Evolutionary conservation across 2,888 invertebrate species (phyloP), one percentile per base, ranked within the genome.

Genomic region (Prenolepis imparis): DNA sequence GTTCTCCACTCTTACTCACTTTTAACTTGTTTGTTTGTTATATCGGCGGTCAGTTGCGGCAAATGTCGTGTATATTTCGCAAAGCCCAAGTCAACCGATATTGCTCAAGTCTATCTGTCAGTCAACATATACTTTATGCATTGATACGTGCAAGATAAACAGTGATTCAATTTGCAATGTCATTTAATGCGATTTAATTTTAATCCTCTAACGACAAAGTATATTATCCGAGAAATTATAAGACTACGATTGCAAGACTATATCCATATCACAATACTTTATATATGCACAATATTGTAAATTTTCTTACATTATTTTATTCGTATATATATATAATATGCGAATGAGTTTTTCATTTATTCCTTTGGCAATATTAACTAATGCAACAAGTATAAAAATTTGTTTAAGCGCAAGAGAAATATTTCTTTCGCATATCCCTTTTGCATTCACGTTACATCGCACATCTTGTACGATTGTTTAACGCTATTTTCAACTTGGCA

Each of bases 401-500:
- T 24, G 12, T 4, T 24, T 3, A 15, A 2, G 0, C 1, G 24
- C 24, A 9, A 41, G n/a, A 57, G 28, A 32, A 32, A 32, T 1
- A 77, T 28, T 8, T 21, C 2, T 21, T 44, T 24, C 15, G 3
- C 12, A n/a, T 1, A 32, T n/a, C 3, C 18, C 18, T 21, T 18
- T 18, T 2, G 8, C 15, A 9, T 24, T 1, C 12, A 9, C n/a
- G 15, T 12, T 12, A 18, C 11, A 4, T 24, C n/a, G 39, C 41
- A 18, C 28, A 36, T 5, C 8, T n/a, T 12, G 9, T 3, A 57
- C 15, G 21, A 70, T 70, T 80, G 59, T 70, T 84, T 57, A 36
- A 68, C 18, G 15, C 21, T 61, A 55, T 81, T 55, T 41, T 61
- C 59, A 41, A 81, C 28, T n/a, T 44, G 55, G 21, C 32, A 52